These are phyloP conservation scores for Acinonyx jubatus DNA, from an alignment of 2,113 vertebrate species.

Conservation along the genomic window DNA sequence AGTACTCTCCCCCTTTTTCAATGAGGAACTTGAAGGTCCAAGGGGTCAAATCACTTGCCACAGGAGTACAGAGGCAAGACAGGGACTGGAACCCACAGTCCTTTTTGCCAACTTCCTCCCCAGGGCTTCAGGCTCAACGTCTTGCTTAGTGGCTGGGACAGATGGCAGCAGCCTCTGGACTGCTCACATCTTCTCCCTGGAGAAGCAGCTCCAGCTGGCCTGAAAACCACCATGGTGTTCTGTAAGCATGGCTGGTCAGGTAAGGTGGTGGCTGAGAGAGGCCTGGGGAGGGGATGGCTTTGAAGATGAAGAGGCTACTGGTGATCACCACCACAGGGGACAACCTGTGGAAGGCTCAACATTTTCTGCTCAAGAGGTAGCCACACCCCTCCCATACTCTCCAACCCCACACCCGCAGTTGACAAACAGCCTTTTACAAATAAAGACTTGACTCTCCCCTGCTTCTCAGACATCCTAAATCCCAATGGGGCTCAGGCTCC, in stretches of 20 bases:
- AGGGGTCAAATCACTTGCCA: conserved; percentile 1
- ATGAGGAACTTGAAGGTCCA: background rate
- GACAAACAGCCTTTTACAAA: conserved; percentile 45
- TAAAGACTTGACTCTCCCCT: background rate
- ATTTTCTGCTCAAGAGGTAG: conserved; percentile 36
- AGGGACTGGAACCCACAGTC: background rate
- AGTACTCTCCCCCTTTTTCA: background rate
- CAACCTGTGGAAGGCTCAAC: background rate
- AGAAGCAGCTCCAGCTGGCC: background rate
- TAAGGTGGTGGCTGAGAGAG: background rate
- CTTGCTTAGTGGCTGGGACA: background rate
- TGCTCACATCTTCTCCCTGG: background rate
- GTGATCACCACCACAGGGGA: background rate
- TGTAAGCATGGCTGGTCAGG: background rate
- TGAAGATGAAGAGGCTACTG: background rate
- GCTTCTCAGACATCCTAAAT: background rate
- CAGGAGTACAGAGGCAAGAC: background rate
- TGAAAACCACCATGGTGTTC: background rate
- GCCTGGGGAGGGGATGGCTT: background rate
- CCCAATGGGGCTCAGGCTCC: background rate
- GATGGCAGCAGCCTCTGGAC: background rate
- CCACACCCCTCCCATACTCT: background rate
- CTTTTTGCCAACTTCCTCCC: background rate
- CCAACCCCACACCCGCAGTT: background rate
- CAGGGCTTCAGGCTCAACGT: background rate